Evolutionary conservation across 2,113 vertebrate genomes (phyloP).

Genomic region (Pipra filicauda): DNA sequence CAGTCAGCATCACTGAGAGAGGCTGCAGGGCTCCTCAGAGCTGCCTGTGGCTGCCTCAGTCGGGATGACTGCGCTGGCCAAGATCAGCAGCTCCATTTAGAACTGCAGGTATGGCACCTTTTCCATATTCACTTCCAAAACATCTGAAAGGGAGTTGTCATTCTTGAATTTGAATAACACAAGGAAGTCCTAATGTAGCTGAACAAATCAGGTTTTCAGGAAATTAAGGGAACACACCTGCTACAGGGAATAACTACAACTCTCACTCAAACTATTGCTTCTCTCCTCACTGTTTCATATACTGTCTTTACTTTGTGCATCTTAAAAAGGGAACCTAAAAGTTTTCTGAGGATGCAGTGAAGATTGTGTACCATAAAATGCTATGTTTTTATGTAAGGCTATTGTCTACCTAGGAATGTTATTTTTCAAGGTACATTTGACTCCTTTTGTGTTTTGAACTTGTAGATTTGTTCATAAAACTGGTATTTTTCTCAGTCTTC

Average conservation of each 20-base stretch:
- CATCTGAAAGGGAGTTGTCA: background rate
- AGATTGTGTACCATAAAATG: background rate
- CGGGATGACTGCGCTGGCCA: background rate
- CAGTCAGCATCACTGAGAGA: background rate
- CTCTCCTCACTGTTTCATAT: background rate
- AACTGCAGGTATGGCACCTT: background rate
- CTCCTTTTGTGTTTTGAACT: background rate
- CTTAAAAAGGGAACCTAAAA: background rate
- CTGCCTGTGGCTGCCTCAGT: background rate
- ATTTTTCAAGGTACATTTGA: background rate
- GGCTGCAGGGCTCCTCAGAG: background rate
- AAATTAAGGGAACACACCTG: background rate
- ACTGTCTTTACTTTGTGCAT: background rate
- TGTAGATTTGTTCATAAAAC: background rate
- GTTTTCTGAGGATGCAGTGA: background rate
- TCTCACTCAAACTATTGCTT: background rate
- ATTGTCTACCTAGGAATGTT: background rate
- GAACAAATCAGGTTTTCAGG: background rate
- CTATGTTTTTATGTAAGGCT: background rate
- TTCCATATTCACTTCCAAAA: background rate
- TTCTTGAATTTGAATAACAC: background rate
- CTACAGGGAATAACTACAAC: background rate
- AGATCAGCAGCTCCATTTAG: background rate
- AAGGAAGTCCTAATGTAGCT: background rate
- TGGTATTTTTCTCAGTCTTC: background rate